Base-by-base conservation (phyloP, 2,797 vertebrate genomes). In the Tenualosa ilisha region DNA sequence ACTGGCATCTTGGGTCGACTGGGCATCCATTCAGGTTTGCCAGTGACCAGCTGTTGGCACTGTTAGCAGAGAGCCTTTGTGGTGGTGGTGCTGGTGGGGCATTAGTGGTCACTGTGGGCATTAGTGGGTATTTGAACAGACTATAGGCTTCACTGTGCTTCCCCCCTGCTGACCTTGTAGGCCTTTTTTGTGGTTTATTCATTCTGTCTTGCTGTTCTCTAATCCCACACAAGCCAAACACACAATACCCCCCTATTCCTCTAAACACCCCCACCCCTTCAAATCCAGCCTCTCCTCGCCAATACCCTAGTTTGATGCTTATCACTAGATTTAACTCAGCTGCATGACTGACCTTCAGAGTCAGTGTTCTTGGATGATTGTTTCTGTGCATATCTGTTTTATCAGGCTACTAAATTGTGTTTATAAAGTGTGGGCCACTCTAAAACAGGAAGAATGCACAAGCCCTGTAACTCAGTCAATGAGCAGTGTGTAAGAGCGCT, bases 121-220 rank as follows among this genome's bases (percentile, higher is more conserved):
- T 79, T 46, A 79, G 15, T 3, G 17, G 72, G 72, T 9, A 9
- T 46, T 79, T 22, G 40, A 79, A 46, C 37, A 37, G 56, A 22
- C 68, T 37, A 0, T 75, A 15, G 40, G 68, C 72, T 79, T 15
- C 20, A 79, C 22, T 46, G 37, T 79, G 40, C 22, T 3, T 37
- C 15, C 72, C 40, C 72, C 68, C 68, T 20, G 72, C 37, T 79
- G 15, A n/a, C 22, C 72, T 20, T 46, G 40, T 22, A 79, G 37
- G 72, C 72, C 40, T 46, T 79, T 79, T 79, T 20, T 79, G 37
- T 46, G 72, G 37, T 75, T 40, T 75, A 75, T 75, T 13, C 72
- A 46, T 22, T 46, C 79, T 12, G 72, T 56, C 54, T 84, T 81
- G 51, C 72, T 81, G 75, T 49, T 7, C 72, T 37, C 17, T 79